Evolutionary conservation across 2,797 vertebrate species (phyloP).

Genomic region (Euphonia xanthogaster): DNA sequence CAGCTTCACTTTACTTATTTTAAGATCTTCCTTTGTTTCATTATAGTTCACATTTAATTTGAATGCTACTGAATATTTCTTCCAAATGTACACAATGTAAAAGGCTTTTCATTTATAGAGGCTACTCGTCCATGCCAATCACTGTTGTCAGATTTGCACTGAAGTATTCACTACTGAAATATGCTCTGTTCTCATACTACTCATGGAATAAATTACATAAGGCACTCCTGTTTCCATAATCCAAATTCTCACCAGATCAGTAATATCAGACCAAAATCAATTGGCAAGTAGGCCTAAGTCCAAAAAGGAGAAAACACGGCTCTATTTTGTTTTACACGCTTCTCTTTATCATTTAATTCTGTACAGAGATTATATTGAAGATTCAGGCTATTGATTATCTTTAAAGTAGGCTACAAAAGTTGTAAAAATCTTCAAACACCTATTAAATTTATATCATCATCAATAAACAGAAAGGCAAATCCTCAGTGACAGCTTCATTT

Average conservation of each 20-base stretch:
- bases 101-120: neutral
- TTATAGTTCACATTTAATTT: neutral
- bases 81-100: neutral
- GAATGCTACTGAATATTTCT: neutral
- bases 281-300: neutral
- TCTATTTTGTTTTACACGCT: neutral
- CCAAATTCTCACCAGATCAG: neutral
- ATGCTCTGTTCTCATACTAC: neutral
- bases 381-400: neutral
- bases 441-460: neutral
- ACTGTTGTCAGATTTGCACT: neutral
- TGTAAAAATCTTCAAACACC: neutral
- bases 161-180: neutral
- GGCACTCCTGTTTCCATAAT: neutral
- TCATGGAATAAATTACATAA: neutral
- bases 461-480: neutral
- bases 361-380: neutral
- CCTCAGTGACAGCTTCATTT: neutral
- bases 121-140: neutral
- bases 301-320: neutral
- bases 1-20: neutral
- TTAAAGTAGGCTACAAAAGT: neutral
- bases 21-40: neutral
- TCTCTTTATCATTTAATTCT: neutral
- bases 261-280: neutral